Conservation (phyloP, 2,888 invertebrate species). For the Chouioia cunea region DNA sequence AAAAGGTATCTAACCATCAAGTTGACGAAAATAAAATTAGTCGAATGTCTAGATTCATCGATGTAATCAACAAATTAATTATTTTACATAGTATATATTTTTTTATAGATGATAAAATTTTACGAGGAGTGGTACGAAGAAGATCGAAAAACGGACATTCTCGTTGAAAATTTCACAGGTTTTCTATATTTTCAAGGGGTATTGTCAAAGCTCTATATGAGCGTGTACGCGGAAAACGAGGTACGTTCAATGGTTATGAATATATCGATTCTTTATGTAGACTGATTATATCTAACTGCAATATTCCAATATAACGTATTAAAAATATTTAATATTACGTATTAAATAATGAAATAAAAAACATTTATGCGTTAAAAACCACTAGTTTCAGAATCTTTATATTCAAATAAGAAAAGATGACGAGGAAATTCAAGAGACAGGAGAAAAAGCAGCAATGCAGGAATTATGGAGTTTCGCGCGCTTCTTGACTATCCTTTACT, state of each 20-base stretch:
- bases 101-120: constrained; percentile 2
- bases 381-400: constrained; percentile 11
- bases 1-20: too few relatives aligned
- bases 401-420: constrained; percentile 1
- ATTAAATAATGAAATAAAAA: too few relatives aligned
- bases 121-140: background rate
- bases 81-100: background rate
- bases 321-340: too few relatives aligned
- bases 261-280: too few relatives aligned
- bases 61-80: too few relatives aligned
- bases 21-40: too few relatives aligned
- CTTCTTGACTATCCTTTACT: background rate
- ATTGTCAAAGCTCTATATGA: background rate
- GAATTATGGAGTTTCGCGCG: background rate
- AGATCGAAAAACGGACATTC: background rate
- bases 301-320: too few relatives aligned
- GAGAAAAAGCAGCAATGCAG: background rate
- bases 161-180: constrained; percentile 16
- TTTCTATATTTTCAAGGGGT: constrained; percentile 7
- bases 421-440: background rate
- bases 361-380: too few relatives aligned
- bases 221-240: constrained; percentile 10
- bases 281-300: too few relatives aligned
- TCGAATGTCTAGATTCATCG: too few relatives aligned
- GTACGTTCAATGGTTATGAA: constrained; percentile 6